Base-by-base conservation (phyloP, 30 jellyfish, hydroid and myxozoan species). In the Cassiopea xamachana region DNA sequence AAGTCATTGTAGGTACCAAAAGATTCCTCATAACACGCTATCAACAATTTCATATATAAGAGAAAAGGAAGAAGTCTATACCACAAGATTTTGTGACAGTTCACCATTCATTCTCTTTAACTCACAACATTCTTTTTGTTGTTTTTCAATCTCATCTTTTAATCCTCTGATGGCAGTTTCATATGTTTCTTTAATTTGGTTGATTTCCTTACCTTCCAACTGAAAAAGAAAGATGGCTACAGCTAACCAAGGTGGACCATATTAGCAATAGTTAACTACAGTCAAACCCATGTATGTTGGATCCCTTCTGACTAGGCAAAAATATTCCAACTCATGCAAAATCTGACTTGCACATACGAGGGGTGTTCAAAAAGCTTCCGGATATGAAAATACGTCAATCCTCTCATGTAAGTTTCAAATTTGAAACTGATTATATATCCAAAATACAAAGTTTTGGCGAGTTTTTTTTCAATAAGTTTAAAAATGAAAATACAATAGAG, bases 91-190 rank as follows among this genome's bases (percentile, higher is more conserved):
- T 46, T 85, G 73, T 0, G 64, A 16, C 0, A 85, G 81, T 1
- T 58, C 93, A 14, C 46, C 4, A 58, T 73, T 64, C 64, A 48
- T 13, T 75, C 60, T 67, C 80, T 12, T 61, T 62, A 85, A n/a
- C 27, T 85, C 93, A 2, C 51, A 60, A 75, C 15, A 15, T 46
- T 7, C 61, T 46, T 75, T 19, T 46, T 59, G 59, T 18, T 85
- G 83, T 59, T 62, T 50, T 17, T 80, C 89, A 13, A 86, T 76
- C 81, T 76, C 84, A 60, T 77, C 93, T 75, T 46, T 86, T 14
- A 86, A 89, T 9, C 84, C 87, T 15, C 69, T 77, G 58, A 86
- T 75, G 1, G 88, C 89, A 48, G 69, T 71, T 46, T 84, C 92
- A 70, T 69, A 84, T 19, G 92, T 69, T 74, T 84, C 68, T 43